A percentile compares a stretch with the other conserved stretches of the same genome.
These are phyloP conservation scores for Anniella stebbinsi DNA, from an alignment of 2,797 vertebrate species.

Conservation along the genomic window DNA sequence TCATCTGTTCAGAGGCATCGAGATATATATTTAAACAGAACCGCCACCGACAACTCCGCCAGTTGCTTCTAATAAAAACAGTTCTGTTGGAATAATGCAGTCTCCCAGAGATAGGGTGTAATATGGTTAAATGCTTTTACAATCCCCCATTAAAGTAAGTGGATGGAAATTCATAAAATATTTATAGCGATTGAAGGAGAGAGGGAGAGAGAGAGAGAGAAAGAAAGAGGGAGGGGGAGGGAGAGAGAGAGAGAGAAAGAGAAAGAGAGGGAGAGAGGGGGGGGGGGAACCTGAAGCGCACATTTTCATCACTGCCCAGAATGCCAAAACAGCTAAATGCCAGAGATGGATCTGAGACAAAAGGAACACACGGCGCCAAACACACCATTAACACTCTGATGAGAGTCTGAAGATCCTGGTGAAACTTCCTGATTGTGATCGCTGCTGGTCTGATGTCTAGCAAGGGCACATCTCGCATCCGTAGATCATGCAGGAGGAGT, in stretches of 20 bases:
- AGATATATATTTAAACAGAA: conserved; percentile 65
- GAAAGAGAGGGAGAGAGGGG: background rate
- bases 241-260: background rate
- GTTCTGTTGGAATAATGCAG: conserved; percentile 79
- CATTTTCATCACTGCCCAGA: conserved; percentile 73
- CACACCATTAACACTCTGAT: background rate
- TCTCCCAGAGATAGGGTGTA: conserved; percentile 77
- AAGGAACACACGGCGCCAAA: conserved; percentile 16
- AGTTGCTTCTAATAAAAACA: conserved; percentile 76
- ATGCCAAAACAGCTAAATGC: conserved; percentile 52
- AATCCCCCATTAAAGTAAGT: conserved; percentile 83
- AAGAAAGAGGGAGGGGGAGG: no score
- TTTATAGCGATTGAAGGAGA: conserved; percentile 77
- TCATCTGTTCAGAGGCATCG: conserved; percentile 34
- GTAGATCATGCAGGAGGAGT: no score
- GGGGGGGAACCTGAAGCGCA: conserved; percentile 60
- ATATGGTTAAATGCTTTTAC: conserved; percentile 85
- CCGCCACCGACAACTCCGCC: conserved; percentile 41
- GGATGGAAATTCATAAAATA: conserved; percentile 85
- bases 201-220: background rate
- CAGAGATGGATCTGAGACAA: conserved; percentile 52
- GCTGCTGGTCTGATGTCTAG: background rate
- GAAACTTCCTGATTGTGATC: background rate
- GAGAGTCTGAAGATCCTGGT: background rate
- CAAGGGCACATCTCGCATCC: background rate